phyloP scores from a whole-genome alignment of 2,113 vertebrate species.

The Perca fluviatilis region DNA sequence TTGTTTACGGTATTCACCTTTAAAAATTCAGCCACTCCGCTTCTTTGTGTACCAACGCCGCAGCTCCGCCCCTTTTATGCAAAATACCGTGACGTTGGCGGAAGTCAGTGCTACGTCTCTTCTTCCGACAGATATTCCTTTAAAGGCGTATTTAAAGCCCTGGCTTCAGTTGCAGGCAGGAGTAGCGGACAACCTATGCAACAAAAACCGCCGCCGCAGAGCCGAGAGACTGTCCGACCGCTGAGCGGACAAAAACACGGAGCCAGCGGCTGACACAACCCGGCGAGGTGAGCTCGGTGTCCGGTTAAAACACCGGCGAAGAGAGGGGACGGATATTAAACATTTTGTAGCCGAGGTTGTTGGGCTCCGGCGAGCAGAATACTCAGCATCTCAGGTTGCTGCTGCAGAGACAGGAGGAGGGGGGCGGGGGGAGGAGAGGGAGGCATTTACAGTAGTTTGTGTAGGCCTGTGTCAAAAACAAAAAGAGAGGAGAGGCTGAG shows the following conservation, averaged over 20 bases:
- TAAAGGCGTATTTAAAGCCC: constrained; percentile 80
- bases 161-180: constrained; percentile 57
- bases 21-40: constrained; percentile 1
- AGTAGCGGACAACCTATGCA: constrained; percentile 61
- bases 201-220: constrained; percentile 58
- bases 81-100: constrained; percentile 62
- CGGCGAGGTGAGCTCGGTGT: constrained; percentile 67
- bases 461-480: constrained; percentile 64
- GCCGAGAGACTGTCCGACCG: constrained; percentile 42
- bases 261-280: constrained; percentile 60
- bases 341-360: constrained; percentile 32
- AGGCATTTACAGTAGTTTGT: constrained; percentile 65
- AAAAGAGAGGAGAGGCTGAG: constrained; percentile 27
- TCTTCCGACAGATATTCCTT: constrained; percentile 76
- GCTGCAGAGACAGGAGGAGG: constrained; percentile 55
- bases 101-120: constrained; percentile 65
- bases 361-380: constrained; percentile 41
- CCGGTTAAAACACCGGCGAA: neutral
- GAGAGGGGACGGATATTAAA: neutral
- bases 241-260: constrained; percentile 49
- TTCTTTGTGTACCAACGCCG: constrained; percentile 9
- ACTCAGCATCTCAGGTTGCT: constrained; percentile 81
- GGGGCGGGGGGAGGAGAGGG: neutral
- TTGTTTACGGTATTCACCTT: constrained; percentile 21
- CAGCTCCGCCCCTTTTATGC: constrained; percentile 65